Evolutionary conservation across 1,140 invertebrate species (phyloP).

Genomic region (Pararge aegeria): DNA sequence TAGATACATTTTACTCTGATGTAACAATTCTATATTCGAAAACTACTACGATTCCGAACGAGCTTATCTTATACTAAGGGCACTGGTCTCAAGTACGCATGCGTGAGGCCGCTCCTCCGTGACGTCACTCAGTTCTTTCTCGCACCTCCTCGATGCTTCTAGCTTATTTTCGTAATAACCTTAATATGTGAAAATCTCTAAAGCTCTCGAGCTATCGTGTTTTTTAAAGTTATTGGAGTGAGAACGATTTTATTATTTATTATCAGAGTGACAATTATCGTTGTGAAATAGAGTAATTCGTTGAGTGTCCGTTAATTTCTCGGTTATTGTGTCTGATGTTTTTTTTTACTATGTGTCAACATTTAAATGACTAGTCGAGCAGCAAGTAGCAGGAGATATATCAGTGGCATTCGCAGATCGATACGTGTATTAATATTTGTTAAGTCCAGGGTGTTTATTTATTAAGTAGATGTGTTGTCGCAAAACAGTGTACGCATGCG

Average conservation of each 20-base stretch:
- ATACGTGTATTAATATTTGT: conserved; percentile 8
- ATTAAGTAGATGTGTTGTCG: conserved; percentile 38
- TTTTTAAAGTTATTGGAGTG: neutral
- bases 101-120: conserved; percentile 51
- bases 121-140: conserved; percentile 56
- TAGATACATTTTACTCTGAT: too few species aligned
- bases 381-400: neutral
- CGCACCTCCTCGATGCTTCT: conserved; percentile 30
- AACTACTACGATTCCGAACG: too few species aligned
- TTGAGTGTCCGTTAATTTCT: conserved; percentile 1
- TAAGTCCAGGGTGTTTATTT: conserved; percentile 35
- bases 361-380: neutral
- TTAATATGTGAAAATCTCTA: neutral
- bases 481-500: conserved; percentile 41
- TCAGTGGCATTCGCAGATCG: conserved; percentile 1
- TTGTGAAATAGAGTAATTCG: neutral
- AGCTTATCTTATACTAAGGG: too few species aligned
- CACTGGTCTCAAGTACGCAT: conserved; percentile 42
- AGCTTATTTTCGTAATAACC: conserved; percentile 7
- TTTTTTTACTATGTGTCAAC: neutral
- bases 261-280: conserved; percentile 4
- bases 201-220: neutral
- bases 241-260: neutral
- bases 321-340: conserved; percentile 8
- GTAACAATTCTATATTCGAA: too few species aligned